phyloP scores from a whole-genome alignment of 2,113 vertebrate species.

The Vimba vimba region DNA sequence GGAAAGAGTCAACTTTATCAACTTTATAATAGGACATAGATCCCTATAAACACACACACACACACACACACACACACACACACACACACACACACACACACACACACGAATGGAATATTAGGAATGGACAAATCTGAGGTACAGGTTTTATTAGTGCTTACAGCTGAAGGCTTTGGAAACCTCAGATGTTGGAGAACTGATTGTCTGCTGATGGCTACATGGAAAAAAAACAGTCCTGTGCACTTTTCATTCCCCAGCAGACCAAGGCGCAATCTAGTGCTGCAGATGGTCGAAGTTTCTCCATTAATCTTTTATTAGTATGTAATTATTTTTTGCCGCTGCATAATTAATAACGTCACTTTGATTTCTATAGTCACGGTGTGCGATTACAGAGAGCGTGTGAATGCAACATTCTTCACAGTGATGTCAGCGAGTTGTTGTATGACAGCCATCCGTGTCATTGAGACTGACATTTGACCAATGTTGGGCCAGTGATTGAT shows the following conservation, averaged over 20 bases:
- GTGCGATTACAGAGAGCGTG: slow-evolving; percentile 43
- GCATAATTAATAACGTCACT: slow-evolving; percentile 70
- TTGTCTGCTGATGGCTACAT: neutral
- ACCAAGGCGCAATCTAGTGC: slow-evolving; percentile 31
- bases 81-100: no score
- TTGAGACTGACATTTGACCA: slow-evolving; percentile 5
- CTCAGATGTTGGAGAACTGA: neutral
- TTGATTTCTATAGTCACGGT: slow-evolving; percentile 63
- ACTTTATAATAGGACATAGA: no score
- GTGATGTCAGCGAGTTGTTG: slow-evolving; percentile 40
- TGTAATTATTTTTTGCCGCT: slow-evolving; percentile 64
- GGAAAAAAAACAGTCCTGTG: neutral
- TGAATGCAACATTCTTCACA: slow-evolving; percentile 51
- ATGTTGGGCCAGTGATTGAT: slow-evolving; percentile 4
- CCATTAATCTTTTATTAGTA: slow-evolving; percentile 54
- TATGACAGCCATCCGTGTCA: slow-evolving; percentile 9
- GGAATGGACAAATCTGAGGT: no score
- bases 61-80: no score
- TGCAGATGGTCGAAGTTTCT: slow-evolving; percentile 44
- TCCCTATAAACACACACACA: no score
- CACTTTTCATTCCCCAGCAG: slow-evolving; percentile 47
- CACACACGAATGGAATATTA: no score
- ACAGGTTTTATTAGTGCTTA: neutral
- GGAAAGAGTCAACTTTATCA: no score
- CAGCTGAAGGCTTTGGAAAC: neutral